Evolutionary conservation across 2,113 vertebrate species (phyloP).

Genomic region (Paracyprichromis sp.): DNA sequence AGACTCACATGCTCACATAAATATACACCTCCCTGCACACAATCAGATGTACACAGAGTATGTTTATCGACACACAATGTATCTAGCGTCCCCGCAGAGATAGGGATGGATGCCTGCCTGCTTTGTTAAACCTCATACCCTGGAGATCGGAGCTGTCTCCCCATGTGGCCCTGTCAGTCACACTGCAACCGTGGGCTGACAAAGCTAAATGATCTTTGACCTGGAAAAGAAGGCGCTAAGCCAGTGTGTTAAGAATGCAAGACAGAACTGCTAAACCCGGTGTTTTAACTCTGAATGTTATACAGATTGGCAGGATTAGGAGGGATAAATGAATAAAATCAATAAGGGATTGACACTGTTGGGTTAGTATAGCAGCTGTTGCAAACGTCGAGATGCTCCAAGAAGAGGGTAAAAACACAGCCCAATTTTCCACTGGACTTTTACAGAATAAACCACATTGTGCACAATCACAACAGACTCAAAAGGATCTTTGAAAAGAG

Average conservation of each 20-base stretch:
- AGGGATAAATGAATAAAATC: background rate
- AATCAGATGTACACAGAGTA: background rate
- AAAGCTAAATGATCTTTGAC: background rate
- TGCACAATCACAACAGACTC: background rate
- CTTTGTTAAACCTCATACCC: background rate
- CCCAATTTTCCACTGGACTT: background rate
- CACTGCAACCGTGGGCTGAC: background rate
- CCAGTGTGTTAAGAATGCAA: background rate
- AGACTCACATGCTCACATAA: background rate
- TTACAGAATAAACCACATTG: background rate
- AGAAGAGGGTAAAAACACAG: background rate
- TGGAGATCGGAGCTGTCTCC: background rate
- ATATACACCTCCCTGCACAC: background rate
- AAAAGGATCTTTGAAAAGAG: background rate
- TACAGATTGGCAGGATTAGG: background rate
- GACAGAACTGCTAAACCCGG: background rate
- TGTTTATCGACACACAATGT: background rate
- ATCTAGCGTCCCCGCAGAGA: background rate
- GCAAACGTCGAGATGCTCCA: background rate
- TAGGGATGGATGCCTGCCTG: background rate
- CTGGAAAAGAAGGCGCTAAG: background rate
- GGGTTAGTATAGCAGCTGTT: background rate
- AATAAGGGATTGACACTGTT: background rate
- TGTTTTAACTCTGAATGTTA: background rate
- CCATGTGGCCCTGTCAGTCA: slow-evolving; percentile 12